These are phyloP conservation scores for Aurelia sp. DNA, from an alignment of 30 jellyfish, hydroid and myxozoan species.

Conservation along the genomic window DNA sequence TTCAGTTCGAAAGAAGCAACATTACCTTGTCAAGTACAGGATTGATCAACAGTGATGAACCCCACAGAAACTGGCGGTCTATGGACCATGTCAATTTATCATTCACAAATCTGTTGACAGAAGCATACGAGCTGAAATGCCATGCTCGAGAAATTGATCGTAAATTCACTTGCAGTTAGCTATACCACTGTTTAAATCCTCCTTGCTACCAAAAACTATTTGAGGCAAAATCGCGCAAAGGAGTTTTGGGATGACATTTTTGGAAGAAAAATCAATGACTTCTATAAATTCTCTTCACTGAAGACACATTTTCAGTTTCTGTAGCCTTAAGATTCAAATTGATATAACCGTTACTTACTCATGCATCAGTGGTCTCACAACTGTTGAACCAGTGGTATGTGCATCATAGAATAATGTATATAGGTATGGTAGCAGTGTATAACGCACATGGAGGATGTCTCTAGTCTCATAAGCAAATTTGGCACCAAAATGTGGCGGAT, in stretches of 20 bases:
- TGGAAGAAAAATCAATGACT: no score
- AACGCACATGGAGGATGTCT: conserved; percentile 71
- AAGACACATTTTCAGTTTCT: no score
- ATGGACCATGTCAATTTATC: conserved; percentile 76
- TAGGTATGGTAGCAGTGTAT: conserved; percentile 85
- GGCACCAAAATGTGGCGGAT: conserved; percentile 93
- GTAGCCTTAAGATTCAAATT: no score
- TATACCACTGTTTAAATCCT: no score
- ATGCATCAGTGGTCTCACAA: conserved; percentile 91
- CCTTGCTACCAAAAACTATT: no score
- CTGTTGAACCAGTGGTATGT: conserved; percentile 87
- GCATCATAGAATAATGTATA: conserved; percentile 87
- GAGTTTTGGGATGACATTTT: no score
- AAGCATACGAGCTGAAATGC: no score
- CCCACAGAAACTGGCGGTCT: conserved; percentile 96
- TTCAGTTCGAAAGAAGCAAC: no score
- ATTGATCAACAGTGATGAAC: conserved; percentile 76
- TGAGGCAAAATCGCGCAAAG: no score
- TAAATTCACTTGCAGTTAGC: no score
- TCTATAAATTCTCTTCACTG: no score
- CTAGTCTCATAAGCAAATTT: conserved; percentile 78
- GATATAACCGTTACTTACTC: conserved; percentile 42
- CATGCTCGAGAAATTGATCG: no score
- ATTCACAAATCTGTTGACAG: conserved; percentile 51
- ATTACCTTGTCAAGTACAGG: conserved; percentile 91